A percentile compares a stretch with the other conserved stretches of the same genome.
These are phyloP conservation scores for Ostrea edulis DNA, from an alignment of 1,140 invertebrate species.

Conservation along the genomic window DNA sequence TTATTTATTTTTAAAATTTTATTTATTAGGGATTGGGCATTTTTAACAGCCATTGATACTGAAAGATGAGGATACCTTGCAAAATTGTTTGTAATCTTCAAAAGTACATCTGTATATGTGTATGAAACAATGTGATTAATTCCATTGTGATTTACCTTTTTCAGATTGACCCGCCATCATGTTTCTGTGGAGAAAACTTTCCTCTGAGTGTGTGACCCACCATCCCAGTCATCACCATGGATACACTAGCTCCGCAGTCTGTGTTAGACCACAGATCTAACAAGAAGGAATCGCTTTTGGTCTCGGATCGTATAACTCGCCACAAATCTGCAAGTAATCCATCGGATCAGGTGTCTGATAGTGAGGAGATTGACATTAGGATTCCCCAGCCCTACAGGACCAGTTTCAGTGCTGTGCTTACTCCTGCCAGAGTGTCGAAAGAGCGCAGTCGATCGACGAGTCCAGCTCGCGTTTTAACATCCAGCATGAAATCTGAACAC, in stretches of 20 bases:
- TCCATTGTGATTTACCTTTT: not conserved
- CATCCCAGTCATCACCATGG: constrained; percentile 54
- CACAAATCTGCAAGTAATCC: constrained; percentile 58
- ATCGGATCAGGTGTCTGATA: constrained; percentile 35
- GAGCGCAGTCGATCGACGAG: constrained; percentile 66
- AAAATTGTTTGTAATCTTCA: not conserved
- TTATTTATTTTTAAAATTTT: too few species aligned
- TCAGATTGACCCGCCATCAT: constrained; percentile 4
- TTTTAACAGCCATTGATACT: too few species aligned
- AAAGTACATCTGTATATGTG: not conserved
- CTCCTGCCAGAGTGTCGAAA: constrained; percentile 57
- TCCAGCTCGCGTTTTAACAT: constrained; percentile 56
- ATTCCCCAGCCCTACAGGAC: constrained; percentile 71
- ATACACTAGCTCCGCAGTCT: constrained; percentile 64
- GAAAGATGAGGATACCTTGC: not conserved
- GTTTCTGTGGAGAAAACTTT: not conserved
- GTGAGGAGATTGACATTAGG: constrained; percentile 61
- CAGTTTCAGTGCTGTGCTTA: constrained; percentile 68
- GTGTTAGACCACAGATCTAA: constrained; percentile 65
- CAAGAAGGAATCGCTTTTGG: constrained; percentile 41
- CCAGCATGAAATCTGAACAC: constrained; percentile 57
- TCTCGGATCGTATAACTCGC: constrained; percentile 65
- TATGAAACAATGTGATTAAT: not conserved
- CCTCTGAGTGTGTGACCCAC: not conserved
- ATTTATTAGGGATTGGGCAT: too few species aligned